phyloP scores from a whole-genome alignment of 2,113 vertebrate species.

The Oreochromis tanganicae region DNA sequence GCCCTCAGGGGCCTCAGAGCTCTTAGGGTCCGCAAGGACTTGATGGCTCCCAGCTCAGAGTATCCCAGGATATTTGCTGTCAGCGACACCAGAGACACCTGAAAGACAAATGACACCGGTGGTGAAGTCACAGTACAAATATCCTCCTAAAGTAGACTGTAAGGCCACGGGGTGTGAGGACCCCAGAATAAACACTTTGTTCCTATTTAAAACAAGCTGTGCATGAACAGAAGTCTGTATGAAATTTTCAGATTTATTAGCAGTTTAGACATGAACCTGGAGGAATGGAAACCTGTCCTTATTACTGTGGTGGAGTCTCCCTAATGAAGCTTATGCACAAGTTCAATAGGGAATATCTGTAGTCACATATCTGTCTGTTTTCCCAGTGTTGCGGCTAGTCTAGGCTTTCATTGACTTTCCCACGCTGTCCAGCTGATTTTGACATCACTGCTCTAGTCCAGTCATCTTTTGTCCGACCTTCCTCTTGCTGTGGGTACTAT shows the following conservation, averaged over 20 bases:
- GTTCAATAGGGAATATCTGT: not conserved
- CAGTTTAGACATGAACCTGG: not conserved
- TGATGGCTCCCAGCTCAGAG: conserved; percentile 90
- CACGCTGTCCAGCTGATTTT: not conserved
- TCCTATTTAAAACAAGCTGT: not conserved
- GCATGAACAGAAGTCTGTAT: not conserved
- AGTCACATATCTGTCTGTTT: not conserved
- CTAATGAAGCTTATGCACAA: not conserved
- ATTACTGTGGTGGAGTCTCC: not conserved
- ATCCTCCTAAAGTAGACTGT: not conserved
- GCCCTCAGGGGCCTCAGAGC: conserved; percentile 89
- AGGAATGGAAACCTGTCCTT: not conserved
- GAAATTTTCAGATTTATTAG: not conserved
- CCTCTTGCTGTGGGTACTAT: not conserved
- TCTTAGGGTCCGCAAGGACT: conserved; percentile 87
- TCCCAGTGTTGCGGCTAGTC: not conserved
- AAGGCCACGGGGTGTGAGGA: not conserved
- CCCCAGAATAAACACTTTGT: not conserved
- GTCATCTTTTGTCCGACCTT: not conserved
- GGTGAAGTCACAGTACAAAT: not conserved
- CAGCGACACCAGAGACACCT: conserved; percentile 93
- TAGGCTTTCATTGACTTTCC: not conserved
- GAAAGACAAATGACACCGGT: not conserved
- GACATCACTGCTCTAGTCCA: not conserved
- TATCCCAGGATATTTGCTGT: conserved; percentile 92